Evolutionary conservation across 2,797 vertebrate species (phyloP), one percentile per base, ranked within the genome.

Genomic region (Pipistrellus kuhlii): DNA sequence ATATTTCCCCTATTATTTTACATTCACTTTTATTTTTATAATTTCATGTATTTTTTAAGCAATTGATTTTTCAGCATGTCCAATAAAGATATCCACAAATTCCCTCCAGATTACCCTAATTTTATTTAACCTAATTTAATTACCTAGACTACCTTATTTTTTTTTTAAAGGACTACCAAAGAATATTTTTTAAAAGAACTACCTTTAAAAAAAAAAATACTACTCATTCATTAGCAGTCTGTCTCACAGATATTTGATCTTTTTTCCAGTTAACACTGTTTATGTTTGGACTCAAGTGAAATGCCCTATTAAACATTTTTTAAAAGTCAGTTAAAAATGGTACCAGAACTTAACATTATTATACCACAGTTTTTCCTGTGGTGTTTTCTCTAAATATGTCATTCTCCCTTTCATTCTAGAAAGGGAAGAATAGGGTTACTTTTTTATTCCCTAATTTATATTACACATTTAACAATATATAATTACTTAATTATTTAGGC

Each of bases 381-480:
- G 18, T 35, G 14, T 89, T 91, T 94, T 72, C 51, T 88, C 53
- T 94, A 87, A 91, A 90, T 73, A 88, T 68, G 66, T 51, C 32
- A 95, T 81, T 76, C 7, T 71, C 46, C 30, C 85, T 91, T 84
- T 91, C n/a, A 69, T 41, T 95, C 1, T 88, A 91, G 62, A 84
- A n/a, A 95, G 69, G 32, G 13, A 17, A 83, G 91, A 83, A 77
- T 30, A n/a, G n/a, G 14, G 46, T 80, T 93, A 88, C 51, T 80
- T 97, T 95, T 94, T 90, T 55, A 73, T 94, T 95, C 68, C n/a
- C 66, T 95, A 87, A 92, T 90, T 32, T 32, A 84, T 86, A 82
- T 73, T 85, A 92, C 1, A 69, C 59, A 95, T 59, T 86, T 86
- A 94, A 95, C 85, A 32, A 86, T 23, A 80, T 53, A 73, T 75